These are phyloP conservation scores for Cepphus grylle DNA, from an alignment of 2,113 vertebrate species.

Conservation along the genomic window DNA sequence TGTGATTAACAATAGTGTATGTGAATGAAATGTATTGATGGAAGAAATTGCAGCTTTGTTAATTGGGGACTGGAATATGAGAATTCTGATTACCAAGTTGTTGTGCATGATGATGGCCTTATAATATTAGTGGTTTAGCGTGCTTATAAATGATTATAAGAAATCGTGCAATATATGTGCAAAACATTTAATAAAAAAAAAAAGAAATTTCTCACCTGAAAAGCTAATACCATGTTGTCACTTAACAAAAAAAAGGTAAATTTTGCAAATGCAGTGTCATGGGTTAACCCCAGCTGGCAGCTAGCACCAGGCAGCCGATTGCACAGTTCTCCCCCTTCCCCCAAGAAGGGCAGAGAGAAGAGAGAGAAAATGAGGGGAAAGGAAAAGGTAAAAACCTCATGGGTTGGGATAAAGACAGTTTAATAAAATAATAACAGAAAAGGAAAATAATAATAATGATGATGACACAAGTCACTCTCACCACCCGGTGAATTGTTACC, in stretches of 20 bases:
- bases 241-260: background rate
- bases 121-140: background rate
- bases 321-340: background rate
- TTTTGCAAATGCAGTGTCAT: background rate
- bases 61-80: background rate
- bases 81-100: background rate
- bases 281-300: background rate
- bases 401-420: background rate
- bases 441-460: background rate
- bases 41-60: background rate
- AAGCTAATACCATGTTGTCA: background rate
- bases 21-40: background rate
- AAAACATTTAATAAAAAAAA: background rate
- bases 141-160: background rate
- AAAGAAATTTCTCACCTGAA: background rate
- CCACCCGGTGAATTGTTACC: background rate
- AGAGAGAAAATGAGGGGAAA: background rate
- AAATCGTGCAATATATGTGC: background rate
- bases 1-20: background rate
- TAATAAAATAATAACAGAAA: background rate
- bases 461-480: background rate
- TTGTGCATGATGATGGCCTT: background rate
- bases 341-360: background rate
- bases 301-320: too few species aligned
- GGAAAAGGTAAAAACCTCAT: background rate